A percentile compares a stretch with the other conserved stretches of the same genome.
Conservation (phyloP, 2,113 vertebrate species). For the Perca schrenkii region DNA sequence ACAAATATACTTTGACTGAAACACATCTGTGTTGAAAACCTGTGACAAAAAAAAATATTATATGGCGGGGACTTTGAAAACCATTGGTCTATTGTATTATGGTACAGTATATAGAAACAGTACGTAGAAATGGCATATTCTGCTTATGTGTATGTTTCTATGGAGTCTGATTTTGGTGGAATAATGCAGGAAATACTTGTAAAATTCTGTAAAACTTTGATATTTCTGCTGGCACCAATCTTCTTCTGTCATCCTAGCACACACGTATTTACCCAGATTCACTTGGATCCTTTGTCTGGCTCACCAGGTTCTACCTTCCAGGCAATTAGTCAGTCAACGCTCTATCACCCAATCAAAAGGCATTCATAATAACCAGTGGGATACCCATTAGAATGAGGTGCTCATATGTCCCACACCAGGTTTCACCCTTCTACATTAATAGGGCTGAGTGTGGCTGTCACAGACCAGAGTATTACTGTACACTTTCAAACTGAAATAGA, state of each 20-base stretch:
- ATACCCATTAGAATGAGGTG: conserved; percentile 65
- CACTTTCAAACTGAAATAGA: conserved; percentile 45
- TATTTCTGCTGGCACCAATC: conserved; percentile 28
- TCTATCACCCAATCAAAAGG: conserved; percentile 71
- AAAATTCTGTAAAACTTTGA: not conserved
- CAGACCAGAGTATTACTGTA: conserved; percentile 30
- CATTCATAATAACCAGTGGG: conserved; percentile 64
- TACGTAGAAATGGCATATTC: not conserved
- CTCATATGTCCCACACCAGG: conserved; percentile 48
- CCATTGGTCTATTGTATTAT: not conserved
- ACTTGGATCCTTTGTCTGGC: conserved; percentile 25
- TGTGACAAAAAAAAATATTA: not conserved
- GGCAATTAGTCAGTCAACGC: conserved; percentile 54
- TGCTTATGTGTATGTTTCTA: not conserved
- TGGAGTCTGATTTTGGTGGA: conserved; percentile 1
- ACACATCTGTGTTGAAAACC: not conserved
- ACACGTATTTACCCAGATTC: conserved; percentile 26
- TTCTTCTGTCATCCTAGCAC: not conserved
- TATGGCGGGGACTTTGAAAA: not conserved
- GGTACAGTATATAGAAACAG: not conserved
- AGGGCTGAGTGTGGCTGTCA: conserved; percentile 37
- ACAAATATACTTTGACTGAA: too few relatives aligned
- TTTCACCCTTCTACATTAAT: conserved; percentile 46
- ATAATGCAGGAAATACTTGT: not conserved
- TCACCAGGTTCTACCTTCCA: conserved; percentile 48